Evolutionary conservation across 2,888 invertebrate genomes (phyloP), one percentile per base, ranked within the genome.

Genomic region (Orthonevra nobilis): DNA sequence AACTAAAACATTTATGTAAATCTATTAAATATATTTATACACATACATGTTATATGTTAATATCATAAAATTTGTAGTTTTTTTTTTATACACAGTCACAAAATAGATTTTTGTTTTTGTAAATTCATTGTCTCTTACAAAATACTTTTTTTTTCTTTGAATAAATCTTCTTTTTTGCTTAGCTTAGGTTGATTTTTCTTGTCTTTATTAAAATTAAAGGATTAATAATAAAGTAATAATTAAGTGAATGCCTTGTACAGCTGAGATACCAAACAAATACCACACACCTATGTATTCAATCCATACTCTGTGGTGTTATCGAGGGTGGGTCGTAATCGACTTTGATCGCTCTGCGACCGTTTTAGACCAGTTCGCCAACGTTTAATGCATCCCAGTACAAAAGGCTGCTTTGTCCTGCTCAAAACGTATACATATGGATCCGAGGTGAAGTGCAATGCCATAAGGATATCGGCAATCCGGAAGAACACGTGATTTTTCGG

Each of bases 361-460:
- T 85, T 85, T 1, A 88, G 84, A 50, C 87, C 87, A 15, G 85
- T 84, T 32, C 86, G 85, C 86, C 87, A 88, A 30, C 86, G 84
- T 69, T 87, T 86, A 12, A 87, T 82, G 81, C 86, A 88, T 32
- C 85, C 83, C 56, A 87, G 56, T 52, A 89, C 79, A 52, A 85
- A 86, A 61, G 87, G 86, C 58, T 88, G 85, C 81, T 90, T 90
- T 66, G 90, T 90, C 69, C 94, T 91, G 87, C 94, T 91, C 20
- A 95, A 90, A 48, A 96, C 95, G 88, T 96, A 96, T 60, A 96
- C 92, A 83, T 94, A 94, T 1, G 96, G 96, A 88, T 96, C 94
- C 79, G 95, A 90, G 23, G 94, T 93, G 88, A 96, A 96, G 89
- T 96, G 96, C 54, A 95, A 87, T 52, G 94, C 92, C 90, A 96